These are phyloP conservation scores for Ispidina picta DNA, from an alignment of 2,797 vertebrate species.

Conservation along the genomic window DNA sequence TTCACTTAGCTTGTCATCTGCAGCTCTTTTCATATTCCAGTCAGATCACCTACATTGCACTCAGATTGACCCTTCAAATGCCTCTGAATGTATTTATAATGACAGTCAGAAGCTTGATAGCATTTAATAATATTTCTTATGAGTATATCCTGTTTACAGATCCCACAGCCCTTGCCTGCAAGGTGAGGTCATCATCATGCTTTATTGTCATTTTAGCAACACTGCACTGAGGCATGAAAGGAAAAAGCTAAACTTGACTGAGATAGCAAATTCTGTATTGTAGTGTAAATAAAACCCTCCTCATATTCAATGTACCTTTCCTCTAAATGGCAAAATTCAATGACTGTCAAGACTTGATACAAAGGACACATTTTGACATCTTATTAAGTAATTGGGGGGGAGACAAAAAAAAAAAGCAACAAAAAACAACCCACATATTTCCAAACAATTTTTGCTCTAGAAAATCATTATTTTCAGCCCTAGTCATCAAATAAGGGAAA, in stretches of 20 bases:
- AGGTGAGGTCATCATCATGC: neutral
- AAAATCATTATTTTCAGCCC: neutral
- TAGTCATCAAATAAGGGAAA: neutral
- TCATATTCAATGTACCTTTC: neutral
- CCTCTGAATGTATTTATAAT: neutral
- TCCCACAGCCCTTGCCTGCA: neutral
- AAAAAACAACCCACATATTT: neutral
- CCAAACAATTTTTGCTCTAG: neutral
- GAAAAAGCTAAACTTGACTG: neutral
- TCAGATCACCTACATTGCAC: neutral
- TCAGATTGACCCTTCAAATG: neutral
- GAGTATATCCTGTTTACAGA: neutral
- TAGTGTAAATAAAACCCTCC: neutral
- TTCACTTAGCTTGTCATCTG: neutral
- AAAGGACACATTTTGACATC: neutral
- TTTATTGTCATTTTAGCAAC: constrained; percentile 1
- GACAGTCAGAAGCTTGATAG: neutral
- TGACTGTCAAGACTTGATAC: neutral
- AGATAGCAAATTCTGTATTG: neutral
- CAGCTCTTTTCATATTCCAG: neutral
- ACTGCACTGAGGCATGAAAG: neutral
- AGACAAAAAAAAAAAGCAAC: neutral
- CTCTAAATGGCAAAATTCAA: neutral
- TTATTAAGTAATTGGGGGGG: neutral
- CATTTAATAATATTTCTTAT: constrained; percentile 30